A percentile compares a stretch with the other conserved stretches of the same genome.
Evolutionary conservation across 2,888 invertebrate species (phyloP).

Genomic region (Phymatocera aterrima): DNA sequence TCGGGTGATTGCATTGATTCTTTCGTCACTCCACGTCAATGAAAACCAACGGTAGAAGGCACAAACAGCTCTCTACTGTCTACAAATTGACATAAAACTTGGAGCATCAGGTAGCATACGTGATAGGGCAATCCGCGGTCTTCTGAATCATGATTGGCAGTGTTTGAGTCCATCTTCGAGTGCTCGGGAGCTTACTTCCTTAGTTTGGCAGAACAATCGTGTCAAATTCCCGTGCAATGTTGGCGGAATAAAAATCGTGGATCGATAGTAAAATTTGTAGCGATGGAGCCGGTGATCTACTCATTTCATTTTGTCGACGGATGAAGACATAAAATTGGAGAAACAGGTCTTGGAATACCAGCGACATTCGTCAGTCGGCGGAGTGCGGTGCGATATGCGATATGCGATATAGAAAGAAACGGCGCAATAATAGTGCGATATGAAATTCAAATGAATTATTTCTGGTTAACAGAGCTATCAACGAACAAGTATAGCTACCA

Average conservation of each 20-base stretch:
- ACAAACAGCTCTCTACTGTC: not conserved
- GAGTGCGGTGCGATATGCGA: not conserved
- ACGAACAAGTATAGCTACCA: not conserved
- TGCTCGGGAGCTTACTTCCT: not conserved
- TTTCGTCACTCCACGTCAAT: not conserved
- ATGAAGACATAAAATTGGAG: not conserved
- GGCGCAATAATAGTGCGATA: constrained; percentile 22
- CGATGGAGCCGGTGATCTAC: too few species aligned
- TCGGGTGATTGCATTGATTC: constrained; percentile 1
- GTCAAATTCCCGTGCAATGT: too few species aligned
- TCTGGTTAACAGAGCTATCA: constrained; percentile 46
- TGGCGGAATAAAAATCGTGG: too few species aligned
- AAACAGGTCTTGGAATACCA: not conserved
- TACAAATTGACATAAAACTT: constrained; percentile 23
- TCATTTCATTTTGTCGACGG: too few species aligned
- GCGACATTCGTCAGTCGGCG: not conserved
- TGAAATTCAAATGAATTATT: constrained; percentile 48
- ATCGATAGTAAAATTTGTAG: too few species aligned
- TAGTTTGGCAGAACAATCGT: too few species aligned
- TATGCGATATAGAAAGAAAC: constrained; percentile 38
- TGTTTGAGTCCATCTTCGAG: not conserved
- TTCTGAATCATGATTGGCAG: not conserved
- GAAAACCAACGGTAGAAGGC: not conserved
- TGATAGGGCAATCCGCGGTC: constrained; percentile 10
- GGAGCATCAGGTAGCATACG: not conserved